Evolutionary conservation across 2,113 vertebrate species (phyloP).

Genomic region (Myrmophylax atrothorax): DNA sequence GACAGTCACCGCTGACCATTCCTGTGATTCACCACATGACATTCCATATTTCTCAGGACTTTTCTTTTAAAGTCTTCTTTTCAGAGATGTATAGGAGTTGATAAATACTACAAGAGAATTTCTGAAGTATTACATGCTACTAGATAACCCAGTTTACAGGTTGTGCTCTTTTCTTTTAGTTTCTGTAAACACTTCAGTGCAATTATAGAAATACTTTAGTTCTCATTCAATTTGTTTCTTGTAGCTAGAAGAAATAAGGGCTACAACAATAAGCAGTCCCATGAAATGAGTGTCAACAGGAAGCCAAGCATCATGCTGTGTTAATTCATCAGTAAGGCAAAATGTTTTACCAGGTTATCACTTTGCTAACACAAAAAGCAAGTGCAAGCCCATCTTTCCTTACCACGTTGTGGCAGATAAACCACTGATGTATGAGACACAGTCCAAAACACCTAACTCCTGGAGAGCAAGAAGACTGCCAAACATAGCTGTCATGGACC

Average conservation of each 20-base stretch:
- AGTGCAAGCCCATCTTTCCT: conserved; percentile 1
- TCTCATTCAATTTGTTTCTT: not conserved
- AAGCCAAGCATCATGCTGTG: not conserved
- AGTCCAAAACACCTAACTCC: conserved; percentile 81
- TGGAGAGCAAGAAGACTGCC: conserved; percentile 83
- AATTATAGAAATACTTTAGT: not conserved
- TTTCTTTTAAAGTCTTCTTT: not conserved
- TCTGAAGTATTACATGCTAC: not conserved
- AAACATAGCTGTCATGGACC: conserved; percentile 80
- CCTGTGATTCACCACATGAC: not conserved
- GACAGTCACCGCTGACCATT: not conserved
- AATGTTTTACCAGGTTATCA: not conserved
- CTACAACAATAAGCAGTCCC: not conserved
- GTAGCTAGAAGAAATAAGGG: not conserved
- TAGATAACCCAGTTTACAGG: not conserved
- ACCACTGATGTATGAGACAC: conserved; percentile 81
- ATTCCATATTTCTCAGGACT: not conserved
- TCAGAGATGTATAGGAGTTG: rapidly evolving
- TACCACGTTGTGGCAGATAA: conserved; percentile 90
- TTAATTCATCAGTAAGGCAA: not conserved
- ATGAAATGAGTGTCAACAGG: not conserved
- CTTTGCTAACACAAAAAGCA: not conserved
- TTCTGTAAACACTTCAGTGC: not conserved
- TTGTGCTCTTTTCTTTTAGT: not conserved
- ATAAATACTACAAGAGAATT: not conserved